phyloP scores from a whole-genome alignment of 23 tunicate species.

The Trididemnum miniatum region DNA sequence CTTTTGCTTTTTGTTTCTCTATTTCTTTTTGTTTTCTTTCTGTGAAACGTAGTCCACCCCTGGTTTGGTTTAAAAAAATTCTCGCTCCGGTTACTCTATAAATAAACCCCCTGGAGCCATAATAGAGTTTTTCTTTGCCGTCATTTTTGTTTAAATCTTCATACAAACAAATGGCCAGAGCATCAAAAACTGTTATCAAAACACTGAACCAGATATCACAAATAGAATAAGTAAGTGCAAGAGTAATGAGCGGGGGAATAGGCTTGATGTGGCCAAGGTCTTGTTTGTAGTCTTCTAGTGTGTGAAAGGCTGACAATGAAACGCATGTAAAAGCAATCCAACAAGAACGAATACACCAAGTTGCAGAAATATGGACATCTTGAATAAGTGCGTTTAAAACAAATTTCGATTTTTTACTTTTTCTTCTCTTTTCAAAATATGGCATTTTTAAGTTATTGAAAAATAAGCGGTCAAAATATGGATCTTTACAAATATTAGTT shows the following conservation, averaged over 20 bases:
- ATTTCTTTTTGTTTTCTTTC: background rate
- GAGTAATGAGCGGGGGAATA: constrained; percentile 10
- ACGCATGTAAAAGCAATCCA: constrained; percentile 11
- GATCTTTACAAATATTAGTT: constrained; percentile 37
- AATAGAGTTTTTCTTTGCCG: constrained; percentile 36
- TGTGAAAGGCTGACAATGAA: background rate
- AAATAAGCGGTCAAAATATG: background rate
- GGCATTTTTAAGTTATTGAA: constrained; percentile 6
- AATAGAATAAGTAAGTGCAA: constrained; percentile 9
- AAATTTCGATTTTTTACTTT: background rate
- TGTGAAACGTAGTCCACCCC: constrained; percentile 25
- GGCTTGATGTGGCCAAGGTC: background rate
- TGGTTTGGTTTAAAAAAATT: constrained; percentile 42
- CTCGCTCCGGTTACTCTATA: constrained; percentile 33
- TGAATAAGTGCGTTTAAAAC: background rate
- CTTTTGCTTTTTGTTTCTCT: constrained; percentile 22
- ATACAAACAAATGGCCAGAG: constrained; percentile 49
- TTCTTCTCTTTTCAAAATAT: background rate
- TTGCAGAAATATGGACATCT: constrained; percentile 13
- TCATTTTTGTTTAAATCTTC: constrained; percentile 63
- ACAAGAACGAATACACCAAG: constrained; percentile 24
- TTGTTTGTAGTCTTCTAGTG: background rate
- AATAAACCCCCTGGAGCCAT: constrained; percentile 40
- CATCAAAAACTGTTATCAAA: constrained; percentile 26
- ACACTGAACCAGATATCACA: constrained; percentile 42